Conservation (phyloP, 2,113 vertebrate species). For the Gymnocephalus cernua region DNA sequence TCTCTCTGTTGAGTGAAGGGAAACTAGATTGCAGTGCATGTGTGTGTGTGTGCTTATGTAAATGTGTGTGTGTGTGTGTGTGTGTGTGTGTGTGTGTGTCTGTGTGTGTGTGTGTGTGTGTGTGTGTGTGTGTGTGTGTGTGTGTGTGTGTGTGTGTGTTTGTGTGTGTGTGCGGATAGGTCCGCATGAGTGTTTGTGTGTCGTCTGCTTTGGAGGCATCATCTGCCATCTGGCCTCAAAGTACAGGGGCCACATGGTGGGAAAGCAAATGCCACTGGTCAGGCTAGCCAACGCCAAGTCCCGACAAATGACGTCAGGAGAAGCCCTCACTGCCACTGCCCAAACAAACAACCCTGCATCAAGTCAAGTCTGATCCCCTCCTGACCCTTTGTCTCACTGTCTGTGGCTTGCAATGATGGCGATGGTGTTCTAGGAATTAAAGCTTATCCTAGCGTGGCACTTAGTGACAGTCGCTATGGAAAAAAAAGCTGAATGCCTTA, state of each 20-base stretch:
- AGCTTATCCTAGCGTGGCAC: conserved; percentile 19
- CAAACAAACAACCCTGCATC: conserved; percentile 52
- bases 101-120: conserved; percentile 19
- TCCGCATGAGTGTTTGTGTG: conserved; percentile 60
- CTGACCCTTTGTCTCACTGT: conserved; percentile 53
- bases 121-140: conserved; percentile 59
- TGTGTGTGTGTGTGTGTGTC: neutral
- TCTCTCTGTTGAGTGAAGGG: conserved; percentile 57
- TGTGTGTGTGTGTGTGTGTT: conserved; percentile 2
- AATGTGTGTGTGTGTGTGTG: neutral
- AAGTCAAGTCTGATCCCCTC: conserved; percentile 10
- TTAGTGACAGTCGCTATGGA: neutral
- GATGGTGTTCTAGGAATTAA: conserved; percentile 58
- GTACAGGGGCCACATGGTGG: conserved; percentile 79
- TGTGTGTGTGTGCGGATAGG: conserved; percentile 1
- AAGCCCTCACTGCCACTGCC: conserved; percentile 57
- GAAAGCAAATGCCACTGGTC: conserved; percentile 82
- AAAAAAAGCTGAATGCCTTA: conserved; percentile 36
- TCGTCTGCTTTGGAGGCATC: conserved; percentile 75
- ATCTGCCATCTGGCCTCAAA: conserved; percentile 83
- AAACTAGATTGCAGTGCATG: conserved; percentile 48
- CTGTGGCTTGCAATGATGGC: conserved; percentile 25
- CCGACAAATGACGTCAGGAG: conserved; percentile 76
- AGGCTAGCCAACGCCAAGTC: conserved; percentile 73
- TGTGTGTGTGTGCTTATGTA: conserved; percentile 19